A percentile compares a stretch with the other conserved stretches of the same genome.
Conservation (phyloP, 2,888 invertebrate species). For the Stenchaetothrips biformis region DNA sequence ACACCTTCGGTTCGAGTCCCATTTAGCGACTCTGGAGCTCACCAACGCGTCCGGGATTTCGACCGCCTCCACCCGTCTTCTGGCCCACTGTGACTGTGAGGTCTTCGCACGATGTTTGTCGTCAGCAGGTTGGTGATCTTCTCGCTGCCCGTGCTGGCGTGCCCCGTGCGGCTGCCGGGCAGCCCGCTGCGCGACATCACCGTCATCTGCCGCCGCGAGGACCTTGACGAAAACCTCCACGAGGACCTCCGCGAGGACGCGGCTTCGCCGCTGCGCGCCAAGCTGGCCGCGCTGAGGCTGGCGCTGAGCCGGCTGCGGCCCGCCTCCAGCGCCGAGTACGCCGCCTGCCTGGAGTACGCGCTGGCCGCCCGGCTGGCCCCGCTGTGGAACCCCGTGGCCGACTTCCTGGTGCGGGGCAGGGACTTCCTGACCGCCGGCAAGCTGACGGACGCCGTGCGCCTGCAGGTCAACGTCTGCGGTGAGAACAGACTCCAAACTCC, state of each 20-base stretch:
- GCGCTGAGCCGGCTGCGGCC: neutral
- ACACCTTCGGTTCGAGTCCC: too few relatives aligned
- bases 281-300: neutral
- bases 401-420: slow-evolving; percentile 38
- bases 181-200: neutral
- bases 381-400: slow-evolving; percentile 39
- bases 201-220: neutral
- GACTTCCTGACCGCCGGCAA: slow-evolving; percentile 36
- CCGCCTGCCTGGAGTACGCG: slow-evolving; percentile 38
- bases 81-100: too few relatives aligned
- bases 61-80: too few relatives aligned
- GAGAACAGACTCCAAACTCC: too few relatives aligned
- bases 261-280: neutral
- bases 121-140: slow-evolving; percentile 30
- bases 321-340: slow-evolving; percentile 36
- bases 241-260: neutral
- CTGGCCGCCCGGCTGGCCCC: slow-evolving; percentile 38
- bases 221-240: neutral
- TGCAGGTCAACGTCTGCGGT: slow-evolving; percentile 38
- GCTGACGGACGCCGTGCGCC: slow-evolving; percentile 36
- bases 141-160: slow-evolving; percentile 26
- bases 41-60: too few relatives aligned
- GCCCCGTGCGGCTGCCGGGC: neutral
- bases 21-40: too few relatives aligned
- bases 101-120: neutral